Percentiles rank a stretch among this genome's conserved stretches.
These are phyloP conservation scores for Panopea generosa DNA, from an alignment of 2,888 invertebrate genomes.

Conservation along the genomic window DNA sequence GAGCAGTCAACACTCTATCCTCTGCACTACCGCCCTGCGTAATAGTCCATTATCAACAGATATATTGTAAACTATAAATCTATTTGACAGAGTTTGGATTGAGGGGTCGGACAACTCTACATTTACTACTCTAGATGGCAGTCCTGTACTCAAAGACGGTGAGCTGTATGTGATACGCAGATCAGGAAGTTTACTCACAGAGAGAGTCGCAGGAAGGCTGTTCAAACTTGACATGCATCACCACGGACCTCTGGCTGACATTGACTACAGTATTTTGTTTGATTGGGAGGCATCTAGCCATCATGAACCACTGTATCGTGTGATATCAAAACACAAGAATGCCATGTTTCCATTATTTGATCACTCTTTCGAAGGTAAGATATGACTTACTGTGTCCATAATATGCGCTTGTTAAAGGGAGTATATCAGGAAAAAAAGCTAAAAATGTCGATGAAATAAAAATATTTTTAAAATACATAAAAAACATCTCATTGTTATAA, in stretches of 20 bases:
- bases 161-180: slow-evolving; percentile 1
- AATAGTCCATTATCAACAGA: no score
- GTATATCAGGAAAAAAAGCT: no score
- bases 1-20: no score
- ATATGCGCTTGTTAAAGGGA: neutral
- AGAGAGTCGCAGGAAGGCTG: slow-evolving; percentile 11
- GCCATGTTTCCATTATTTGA: slow-evolving; percentile 33
- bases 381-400: neutral
- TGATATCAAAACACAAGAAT: slow-evolving; percentile 14
- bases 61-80: no score
- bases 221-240: slow-evolving; percentile 28
- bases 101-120: slow-evolving; percentile 1
- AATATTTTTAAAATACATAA: no score
- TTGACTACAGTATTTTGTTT: slow-evolving; percentile 32
- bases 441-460: no score
- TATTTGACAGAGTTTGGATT: slow-evolving; percentile 34
- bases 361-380: slow-evolving; percentile 45
- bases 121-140: slow-evolving; percentile 33
- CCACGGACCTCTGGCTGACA: slow-evolving; percentile 12
- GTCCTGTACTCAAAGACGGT: slow-evolving; percentile 2
- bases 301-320: slow-evolving; percentile 39
- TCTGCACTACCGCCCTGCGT: no score
- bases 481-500: no score
- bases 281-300: slow-evolving; percentile 45
- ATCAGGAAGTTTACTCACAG: slow-evolving; percentile 18